Conservation (phyloP, 1,140 invertebrate genomes). For the Aphidius ervi region DNA sequence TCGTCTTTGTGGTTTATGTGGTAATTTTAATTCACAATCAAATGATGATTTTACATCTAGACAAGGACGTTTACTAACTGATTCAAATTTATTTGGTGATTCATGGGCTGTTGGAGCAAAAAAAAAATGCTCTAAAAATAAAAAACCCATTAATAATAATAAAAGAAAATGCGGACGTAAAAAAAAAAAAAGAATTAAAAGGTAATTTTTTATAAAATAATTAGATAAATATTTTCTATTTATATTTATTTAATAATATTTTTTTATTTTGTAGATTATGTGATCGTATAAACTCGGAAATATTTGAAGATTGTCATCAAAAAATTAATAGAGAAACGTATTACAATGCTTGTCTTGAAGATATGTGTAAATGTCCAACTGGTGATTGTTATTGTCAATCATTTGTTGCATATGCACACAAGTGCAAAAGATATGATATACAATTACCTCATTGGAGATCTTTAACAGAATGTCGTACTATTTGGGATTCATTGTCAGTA, state of each 20-base stretch:
- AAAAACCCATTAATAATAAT: slow-evolving; percentile 25
- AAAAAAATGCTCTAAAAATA: slow-evolving; percentile 62
- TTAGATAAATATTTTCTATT: background rate
- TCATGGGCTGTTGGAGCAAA: slow-evolving; percentile 82
- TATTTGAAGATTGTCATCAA: slow-evolving; percentile 61
- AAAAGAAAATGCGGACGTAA: slow-evolving; percentile 31
- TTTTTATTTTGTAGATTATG: slow-evolving; percentile 34
- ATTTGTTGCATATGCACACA: slow-evolving; percentile 80
- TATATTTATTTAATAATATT: too few species aligned
- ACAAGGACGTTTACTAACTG: slow-evolving; percentile 59
- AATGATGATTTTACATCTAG: slow-evolving; percentile 71
- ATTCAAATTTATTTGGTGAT: slow-evolving; percentile 71
- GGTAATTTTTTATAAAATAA: slow-evolving; percentile 25
- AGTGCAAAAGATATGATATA: slow-evolving; percentile 74
- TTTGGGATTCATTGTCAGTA: slow-evolving; percentile 28
- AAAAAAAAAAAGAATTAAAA: slow-evolving; percentile 26
- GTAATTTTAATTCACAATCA: slow-evolving; percentile 82
- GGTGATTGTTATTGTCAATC: slow-evolving; percentile 83
- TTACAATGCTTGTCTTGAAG: slow-evolving; percentile 79
- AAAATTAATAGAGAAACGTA: slow-evolving; percentile 75
- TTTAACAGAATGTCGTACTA: slow-evolving; percentile 57
- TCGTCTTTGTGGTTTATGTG: slow-evolving; percentile 84
- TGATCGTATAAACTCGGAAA: slow-evolving; percentile 39
- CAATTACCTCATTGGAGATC: slow-evolving; percentile 63
- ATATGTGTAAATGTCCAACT: slow-evolving; percentile 86